Base-by-base conservation (phyloP, 2,113 vertebrate genomes). In the Stigmatopora argus region DNA sequence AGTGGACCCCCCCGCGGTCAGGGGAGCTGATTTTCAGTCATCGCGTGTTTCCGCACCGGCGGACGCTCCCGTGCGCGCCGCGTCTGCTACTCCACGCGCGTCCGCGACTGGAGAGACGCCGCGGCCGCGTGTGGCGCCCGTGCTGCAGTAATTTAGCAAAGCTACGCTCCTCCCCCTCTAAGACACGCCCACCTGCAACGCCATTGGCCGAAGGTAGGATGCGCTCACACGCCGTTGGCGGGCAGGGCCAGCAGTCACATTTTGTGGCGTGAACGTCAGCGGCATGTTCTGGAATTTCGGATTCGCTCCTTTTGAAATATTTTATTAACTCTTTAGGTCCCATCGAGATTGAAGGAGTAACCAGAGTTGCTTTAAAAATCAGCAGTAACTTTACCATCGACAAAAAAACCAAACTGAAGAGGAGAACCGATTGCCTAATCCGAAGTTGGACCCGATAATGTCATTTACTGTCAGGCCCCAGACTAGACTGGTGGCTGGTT, bases 121-220 rank as follows among this genome's bases (percentile, higher is more conserved):
- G 77, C 64, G 21, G 70, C 82, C 83, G 88, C 86, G 90, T 87
- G 48, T 21, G 17, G 79, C 91, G 93, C 93, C 75, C 92, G 90
- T 95, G 90, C 95, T 96, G 96, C 96, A 99, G 97, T 98, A 93
- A 98, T 98, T 97, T 96, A 95, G 91, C 93, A 96, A 95, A 92
- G 86, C 58, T 6, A 17, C 18, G 1, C 56, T 89, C 89, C 89
- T 83, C 89, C 84, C 90, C 73, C 88, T 71, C 78, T 82, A 80
- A 90, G 91, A 68, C 93, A 93, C 93, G 93, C 95, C 94, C 91
- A 90, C 90, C 13, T 64, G 73, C 51, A 72, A 83, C 68, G 82
- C 80, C 77, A 97, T 98, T 97, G 95, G 95, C 73, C 86, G 15
- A 41, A 10, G 38, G 46, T 14, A 0, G 26, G 64, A 73, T 51